Evolutionary conservation across 2,888 invertebrate species (phyloP), one percentile per base, ranked within the genome.

Genomic region (Drosophila rellima): DNA sequence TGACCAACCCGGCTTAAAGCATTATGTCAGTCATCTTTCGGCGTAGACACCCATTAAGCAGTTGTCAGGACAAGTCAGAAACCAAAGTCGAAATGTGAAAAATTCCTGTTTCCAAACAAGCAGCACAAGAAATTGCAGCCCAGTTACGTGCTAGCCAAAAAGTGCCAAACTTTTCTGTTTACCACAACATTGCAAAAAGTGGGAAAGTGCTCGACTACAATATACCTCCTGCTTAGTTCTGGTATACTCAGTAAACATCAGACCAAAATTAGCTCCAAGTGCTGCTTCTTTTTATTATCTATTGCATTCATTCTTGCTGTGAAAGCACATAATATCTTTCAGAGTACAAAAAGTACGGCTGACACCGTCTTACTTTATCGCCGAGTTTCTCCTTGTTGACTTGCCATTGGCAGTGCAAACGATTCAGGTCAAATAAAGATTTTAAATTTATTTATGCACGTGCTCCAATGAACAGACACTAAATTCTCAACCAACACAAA

Each of bases 381-480:
- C 18, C n/a, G 31, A 20, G 42, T 42, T 11, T 10, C 44, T 45
- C 40, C 52, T 44, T 42, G 72, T 59, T 72, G 75, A 72, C 65
- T 57, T 67, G 67, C 56, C 74, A 67, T 40, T 69, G 59, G 50
- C 59, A 62, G 52, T 72, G 72, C 56, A 40, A 31, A 33, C 44
- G 10, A 70, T 76, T 61, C 73, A 67, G 70, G 75, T 70, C 68
- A 67, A 60, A 78, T 70, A 45, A 55, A 70, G 51, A 65, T 74
- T 64, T 42, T 11, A 45, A 54, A 80, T 68, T 71, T 77, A 82
- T 80, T 71, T 74, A 71, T 60, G 74, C 60, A 74, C 71, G 74
- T 71, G 78, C 54, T 71, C 17, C 51, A 57, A 51, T 42, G 29
- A 69, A 47, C 63, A 35, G 51, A 39, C 57, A 29, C 26, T 10